phyloP scores from a whole-genome alignment of 1,140 invertebrate species.

The Camponotus vicinus region DNA sequence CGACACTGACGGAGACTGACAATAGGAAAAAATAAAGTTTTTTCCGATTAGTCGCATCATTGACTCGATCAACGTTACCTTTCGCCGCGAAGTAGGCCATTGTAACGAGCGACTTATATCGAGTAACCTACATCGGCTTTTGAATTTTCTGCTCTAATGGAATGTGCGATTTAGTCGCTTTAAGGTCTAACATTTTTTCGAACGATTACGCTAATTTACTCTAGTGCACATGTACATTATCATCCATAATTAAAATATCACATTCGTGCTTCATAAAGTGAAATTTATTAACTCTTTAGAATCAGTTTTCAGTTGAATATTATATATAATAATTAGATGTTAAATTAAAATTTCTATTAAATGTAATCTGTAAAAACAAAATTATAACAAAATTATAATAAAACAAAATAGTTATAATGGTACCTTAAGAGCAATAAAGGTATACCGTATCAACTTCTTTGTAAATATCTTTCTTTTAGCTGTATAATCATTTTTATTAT shows the following conservation, averaged over 20 bases:
- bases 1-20: neutral
- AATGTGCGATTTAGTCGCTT: constrained; percentile 68
- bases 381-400: neutral
- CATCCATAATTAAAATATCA: neutral
- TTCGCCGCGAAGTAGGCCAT: constrained; percentile 61
- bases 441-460: neutral
- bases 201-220: neutral
- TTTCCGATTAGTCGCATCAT: constrained; percentile 67
- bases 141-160: constrained; percentile 71
- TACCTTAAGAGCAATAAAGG: too few relatives aligned
- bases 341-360: constrained; percentile 8
- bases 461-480: constrained; percentile 1
- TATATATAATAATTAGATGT: neutral
- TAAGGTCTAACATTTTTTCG: constrained; percentile 40
- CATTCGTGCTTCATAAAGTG: neutral
- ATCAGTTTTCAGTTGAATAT: neutral
- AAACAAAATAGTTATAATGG: neutral
- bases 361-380: neutral
- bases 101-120: constrained; percentile 62
- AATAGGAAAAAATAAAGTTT: constrained; percentile 39
- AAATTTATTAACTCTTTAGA: constrained; percentile 5
- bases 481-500: neutral
- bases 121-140: constrained; percentile 61
- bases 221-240: neutral
- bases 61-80: constrained; percentile 62